A percentile compares a stretch with the other conserved stretches of the same genome.
These are phyloP conservation scores for Acanthosepion esculentum DNA, from an alignment of 2,888 invertebrate genomes.

Conservation along the genomic window DNA sequence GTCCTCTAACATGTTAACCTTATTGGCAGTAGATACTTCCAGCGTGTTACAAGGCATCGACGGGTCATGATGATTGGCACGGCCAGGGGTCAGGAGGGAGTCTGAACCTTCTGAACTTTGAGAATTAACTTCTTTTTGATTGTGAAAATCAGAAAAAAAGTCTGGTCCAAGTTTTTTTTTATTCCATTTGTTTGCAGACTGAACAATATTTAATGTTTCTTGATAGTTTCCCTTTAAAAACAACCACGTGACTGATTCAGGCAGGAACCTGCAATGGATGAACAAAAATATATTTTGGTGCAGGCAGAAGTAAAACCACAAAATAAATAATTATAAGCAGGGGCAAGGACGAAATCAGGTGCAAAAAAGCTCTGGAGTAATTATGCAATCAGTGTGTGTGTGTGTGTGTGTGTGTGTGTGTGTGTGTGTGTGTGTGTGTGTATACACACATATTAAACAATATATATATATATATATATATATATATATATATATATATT, in stretches of 20 bases:
- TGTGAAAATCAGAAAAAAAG: neutral
- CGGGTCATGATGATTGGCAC: neutral
- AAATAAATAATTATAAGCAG: neutral
- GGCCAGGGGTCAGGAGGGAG: neutral
- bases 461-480: too few species aligned
- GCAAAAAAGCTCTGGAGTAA: too few species aligned
- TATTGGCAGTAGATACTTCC: neutral
- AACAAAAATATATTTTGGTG: neutral
- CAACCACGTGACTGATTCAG: conserved; percentile 68
- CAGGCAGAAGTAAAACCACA: neutral
- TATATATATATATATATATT: too few species aligned
- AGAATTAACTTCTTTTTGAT: neutral
- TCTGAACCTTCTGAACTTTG: neutral
- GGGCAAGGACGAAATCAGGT: too few species aligned
- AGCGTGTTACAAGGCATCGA: conserved; percentile 46
- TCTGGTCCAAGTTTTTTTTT: conserved; percentile 50
- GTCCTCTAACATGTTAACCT: neutral
- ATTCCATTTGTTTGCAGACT: conserved; percentile 60
- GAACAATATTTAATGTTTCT: conserved; percentile 55
- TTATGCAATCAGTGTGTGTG: too few species aligned
- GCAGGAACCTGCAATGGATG: conserved; percentile 54
- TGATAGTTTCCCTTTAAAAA: conserved; percentile 58
- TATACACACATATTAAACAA: too few species aligned
- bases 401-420: too few species aligned
- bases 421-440: too few species aligned